Conservation (phyloP, 2,113 vertebrate species). For the Campylorhamphus procurvoides region DNA sequence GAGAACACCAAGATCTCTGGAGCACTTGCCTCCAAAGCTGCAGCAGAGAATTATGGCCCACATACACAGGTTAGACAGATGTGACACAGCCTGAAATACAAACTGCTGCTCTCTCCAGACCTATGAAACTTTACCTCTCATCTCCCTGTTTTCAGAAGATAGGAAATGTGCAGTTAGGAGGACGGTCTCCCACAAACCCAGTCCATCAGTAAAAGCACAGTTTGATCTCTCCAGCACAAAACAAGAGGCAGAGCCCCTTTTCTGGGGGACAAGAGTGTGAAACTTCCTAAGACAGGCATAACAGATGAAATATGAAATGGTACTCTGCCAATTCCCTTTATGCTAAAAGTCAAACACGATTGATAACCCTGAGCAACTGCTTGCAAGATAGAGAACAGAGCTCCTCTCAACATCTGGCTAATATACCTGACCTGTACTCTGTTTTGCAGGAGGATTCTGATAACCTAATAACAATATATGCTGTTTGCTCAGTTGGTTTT, state of each 20-base stretch:
- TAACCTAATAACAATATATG: neutral
- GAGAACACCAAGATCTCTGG: neutral
- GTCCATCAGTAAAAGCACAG: neutral
- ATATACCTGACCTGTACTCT: neutral
- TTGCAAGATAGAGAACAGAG: neutral
- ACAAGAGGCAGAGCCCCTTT: neutral
- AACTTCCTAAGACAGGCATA: neutral
- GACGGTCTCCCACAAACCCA: neutral
- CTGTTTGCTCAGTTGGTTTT: neutral
- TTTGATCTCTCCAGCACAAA: neutral
- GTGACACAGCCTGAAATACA: neutral
- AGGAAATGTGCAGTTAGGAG: neutral
- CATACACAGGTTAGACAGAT: neutral
- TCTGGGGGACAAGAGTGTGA: neutral
- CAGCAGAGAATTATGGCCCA: neutral
- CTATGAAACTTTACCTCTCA: conserved; percentile 1
- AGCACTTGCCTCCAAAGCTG: neutral
- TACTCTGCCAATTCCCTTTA: neutral
- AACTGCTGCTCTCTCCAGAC: neutral
- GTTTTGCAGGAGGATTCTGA: neutral
- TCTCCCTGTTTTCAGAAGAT: neutral
- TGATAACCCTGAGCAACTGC: neutral
- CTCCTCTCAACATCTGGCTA: neutral
- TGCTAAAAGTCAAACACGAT: neutral
- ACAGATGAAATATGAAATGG: neutral